Percentiles rank a stretch among this genome's conserved stretches.
phyloP scores from a whole-genome alignment of 2,888 invertebrate species.

The Odontocolon sp. region DNA sequence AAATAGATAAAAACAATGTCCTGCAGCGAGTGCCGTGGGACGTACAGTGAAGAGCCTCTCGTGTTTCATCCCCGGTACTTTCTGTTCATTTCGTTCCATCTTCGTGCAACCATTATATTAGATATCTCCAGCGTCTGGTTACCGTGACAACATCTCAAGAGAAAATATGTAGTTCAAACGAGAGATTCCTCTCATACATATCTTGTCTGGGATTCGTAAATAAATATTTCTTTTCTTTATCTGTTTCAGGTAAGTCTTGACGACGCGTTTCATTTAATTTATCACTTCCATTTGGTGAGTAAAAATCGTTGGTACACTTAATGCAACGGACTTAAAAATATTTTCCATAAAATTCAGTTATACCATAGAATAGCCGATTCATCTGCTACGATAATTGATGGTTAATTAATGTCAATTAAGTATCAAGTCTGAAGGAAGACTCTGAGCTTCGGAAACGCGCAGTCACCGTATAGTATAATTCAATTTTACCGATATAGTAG shows the following conservation, averaged over 20 bases:
- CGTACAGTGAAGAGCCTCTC: background rate
- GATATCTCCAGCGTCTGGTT: background rate
- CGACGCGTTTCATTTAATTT: background rate
- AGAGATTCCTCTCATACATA: background rate
- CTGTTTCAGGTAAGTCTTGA: constrained; percentile 58
- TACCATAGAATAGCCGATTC: too few species aligned
- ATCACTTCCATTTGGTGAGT: constrained; percentile 31
- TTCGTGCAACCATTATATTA: background rate
- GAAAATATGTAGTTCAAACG: background rate
- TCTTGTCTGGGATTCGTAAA: background rate
- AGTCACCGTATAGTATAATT: constrained; percentile 31
- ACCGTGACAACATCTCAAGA: background rate
- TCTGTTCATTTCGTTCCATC: background rate
- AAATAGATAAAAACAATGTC: constrained; percentile 34
- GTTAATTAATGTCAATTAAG: background rate
- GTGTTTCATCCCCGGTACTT: background rate
- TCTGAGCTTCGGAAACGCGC: background rate
- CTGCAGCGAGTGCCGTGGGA: background rate
- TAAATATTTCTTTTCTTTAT: constrained; percentile 18
- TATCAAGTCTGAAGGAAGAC: background rate
- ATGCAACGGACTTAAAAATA: too few species aligned
- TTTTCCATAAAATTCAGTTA: too few species aligned
- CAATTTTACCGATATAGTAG: constrained; percentile 35
- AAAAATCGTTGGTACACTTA: background rate
- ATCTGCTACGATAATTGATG: too few species aligned